Conservation (phyloP, 2,113 vertebrate genomes). For the Sterna hirundo region DNA sequence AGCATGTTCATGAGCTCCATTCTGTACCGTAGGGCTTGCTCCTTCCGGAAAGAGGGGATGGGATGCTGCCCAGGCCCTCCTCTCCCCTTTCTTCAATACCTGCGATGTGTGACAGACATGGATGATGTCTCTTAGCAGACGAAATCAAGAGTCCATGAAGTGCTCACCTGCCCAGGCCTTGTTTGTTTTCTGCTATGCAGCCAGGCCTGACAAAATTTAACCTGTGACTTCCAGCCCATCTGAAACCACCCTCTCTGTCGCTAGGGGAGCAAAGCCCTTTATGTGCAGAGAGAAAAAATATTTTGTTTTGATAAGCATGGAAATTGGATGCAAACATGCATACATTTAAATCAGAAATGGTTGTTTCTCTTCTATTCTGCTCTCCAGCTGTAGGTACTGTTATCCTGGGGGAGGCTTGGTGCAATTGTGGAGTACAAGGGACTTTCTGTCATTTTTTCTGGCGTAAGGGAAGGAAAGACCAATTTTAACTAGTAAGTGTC, state of each 20-base stretch:
- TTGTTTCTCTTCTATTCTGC: not conserved
- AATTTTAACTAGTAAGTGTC: not conserved
- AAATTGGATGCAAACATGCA: not conserved
- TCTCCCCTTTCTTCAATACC: not conserved
- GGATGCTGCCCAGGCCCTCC: not conserved
- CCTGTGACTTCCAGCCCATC: not conserved
- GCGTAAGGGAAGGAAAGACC: not conserved
- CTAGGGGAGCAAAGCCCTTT: not conserved
- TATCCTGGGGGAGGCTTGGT: not conserved
- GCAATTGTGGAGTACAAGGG: not conserved
- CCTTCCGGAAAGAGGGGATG: not conserved
- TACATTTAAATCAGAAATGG: not conserved
- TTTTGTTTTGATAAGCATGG: not conserved
- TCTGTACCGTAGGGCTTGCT: not conserved
- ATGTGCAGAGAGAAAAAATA: not conserved
- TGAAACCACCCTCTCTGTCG: not conserved
- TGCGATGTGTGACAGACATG: not conserved
- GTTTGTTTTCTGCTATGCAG: not conserved
- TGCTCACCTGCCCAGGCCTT: not conserved
- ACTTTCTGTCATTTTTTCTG: not conserved
- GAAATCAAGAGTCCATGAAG: not conserved
- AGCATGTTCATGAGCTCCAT: rapidly evolving
- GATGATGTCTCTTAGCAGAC: not conserved
- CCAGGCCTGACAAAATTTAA: not conserved
- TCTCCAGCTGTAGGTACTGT: not conserved